phyloP scores from a whole-genome alignment of 2,113 vertebrate species.

The Tetraodon nigroviridis region DNA sequence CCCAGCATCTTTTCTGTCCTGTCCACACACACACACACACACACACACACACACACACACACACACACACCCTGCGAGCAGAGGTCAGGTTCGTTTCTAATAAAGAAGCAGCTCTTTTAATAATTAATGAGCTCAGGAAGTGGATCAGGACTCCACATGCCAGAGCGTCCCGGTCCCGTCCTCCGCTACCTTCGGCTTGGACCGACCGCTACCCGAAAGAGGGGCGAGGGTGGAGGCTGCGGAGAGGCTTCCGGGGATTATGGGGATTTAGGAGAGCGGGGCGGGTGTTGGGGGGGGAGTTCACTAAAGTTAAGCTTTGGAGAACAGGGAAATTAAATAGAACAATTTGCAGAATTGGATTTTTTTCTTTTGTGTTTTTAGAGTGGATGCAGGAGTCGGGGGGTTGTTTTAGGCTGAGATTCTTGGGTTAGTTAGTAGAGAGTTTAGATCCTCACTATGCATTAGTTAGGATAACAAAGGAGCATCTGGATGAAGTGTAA shows the following conservation, averaged over 20 bases:
- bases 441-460: no score
- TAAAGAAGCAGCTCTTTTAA: constrained; percentile 28
- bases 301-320: constrained; percentile 63
- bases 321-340: constrained; percentile 62
- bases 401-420: no score
- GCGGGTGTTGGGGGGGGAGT: constrained; percentile 17
- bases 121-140: constrained; percentile 48
- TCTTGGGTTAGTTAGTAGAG: no score
- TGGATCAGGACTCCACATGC: constrained; percentile 35
- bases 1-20: neutral
- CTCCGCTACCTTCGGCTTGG: constrained; percentile 43
- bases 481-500: no score
- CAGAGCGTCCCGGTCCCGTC: constrained; percentile 43
- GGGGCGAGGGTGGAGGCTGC: constrained; percentile 48
- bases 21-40: no score
- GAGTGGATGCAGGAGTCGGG: no score
- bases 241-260: constrained; percentile 61
- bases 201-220: constrained; percentile 43
- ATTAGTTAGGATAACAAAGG: no score
- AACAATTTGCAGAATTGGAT: constrained; percentile 62
- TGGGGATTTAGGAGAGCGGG: constrained; percentile 49
- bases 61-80: neutral
- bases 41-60: no score
- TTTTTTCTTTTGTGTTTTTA: constrained; percentile 18
- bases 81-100: constrained; percentile 10